A percentile compares a stretch with the other conserved stretches of the same genome.
Evolutionary conservation across 2,797 vertebrate species (phyloP).

Genomic region (Malacoctenus gilli): DNA sequence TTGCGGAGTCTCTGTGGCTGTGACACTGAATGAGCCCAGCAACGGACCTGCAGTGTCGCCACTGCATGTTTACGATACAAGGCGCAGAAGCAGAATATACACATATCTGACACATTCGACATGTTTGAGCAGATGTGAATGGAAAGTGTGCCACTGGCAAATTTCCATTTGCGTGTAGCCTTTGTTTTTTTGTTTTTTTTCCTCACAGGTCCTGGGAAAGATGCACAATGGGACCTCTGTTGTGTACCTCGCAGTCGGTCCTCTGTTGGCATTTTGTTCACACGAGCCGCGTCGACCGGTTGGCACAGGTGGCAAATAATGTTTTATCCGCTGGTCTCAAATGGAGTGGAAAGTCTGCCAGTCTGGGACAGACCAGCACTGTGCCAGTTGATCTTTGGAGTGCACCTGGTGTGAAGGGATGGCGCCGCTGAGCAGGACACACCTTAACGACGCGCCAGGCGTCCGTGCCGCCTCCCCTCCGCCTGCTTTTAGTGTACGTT

Average conservation of each 20-base stretch:
- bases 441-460: too few species aligned
- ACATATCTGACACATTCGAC: not conserved
- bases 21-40: conserved; percentile 3
- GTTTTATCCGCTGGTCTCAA: conserved; percentile 48
- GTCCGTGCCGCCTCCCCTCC: too few species aligned
- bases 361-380: conserved; percentile 26
- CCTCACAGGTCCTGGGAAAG: not conserved
- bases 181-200: too few species aligned
- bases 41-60: not conserved
- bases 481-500: too few species aligned
- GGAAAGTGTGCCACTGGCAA: not conserved
- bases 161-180: too few species aligned
- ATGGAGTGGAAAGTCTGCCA: conserved; percentile 49
- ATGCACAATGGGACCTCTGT: not conserved
- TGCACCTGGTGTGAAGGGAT: conserved; percentile 9
- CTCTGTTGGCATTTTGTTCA: conserved; percentile 21
- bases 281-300: conserved; percentile 18
- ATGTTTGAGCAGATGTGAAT: not conserved
- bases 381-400: conserved; percentile 34
- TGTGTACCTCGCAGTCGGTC: not conserved
- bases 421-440: conserved; percentile 10
- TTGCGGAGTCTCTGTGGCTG: not conserved
- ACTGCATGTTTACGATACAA: too few species aligned
- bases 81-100: not conserved
- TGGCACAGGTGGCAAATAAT: conserved; percentile 26